Conservation (phyloP, 2,797 vertebrate species). For the Crocidura indochinensis region DNA sequence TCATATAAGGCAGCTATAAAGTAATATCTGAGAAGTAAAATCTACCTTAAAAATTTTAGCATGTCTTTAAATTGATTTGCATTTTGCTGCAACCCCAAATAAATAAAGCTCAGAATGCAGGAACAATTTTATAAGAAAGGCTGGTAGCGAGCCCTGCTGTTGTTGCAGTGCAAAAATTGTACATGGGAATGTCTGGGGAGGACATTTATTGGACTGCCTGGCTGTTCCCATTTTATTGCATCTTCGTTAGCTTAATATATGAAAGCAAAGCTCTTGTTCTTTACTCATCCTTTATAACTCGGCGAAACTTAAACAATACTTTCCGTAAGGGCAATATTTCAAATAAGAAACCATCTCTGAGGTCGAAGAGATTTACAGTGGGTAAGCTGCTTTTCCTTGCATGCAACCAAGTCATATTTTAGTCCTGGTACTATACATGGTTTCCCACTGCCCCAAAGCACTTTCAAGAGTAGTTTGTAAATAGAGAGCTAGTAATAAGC, state of each 20-base stretch:
- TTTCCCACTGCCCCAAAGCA: no score
- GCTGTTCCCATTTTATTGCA: neutral
- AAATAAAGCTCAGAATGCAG: slow-evolving; percentile 42
- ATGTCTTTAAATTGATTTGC: slow-evolving; percentile 2
- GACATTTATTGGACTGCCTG: slow-evolving; percentile 1
- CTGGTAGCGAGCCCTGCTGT: neutral
- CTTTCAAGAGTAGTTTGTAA: no score
- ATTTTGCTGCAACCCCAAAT: slow-evolving; percentile 15
- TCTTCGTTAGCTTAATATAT: slow-evolving; percentile 54
- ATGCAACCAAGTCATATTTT: no score
- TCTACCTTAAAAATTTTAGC: slow-evolving; percentile 8
- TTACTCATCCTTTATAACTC: slow-evolving; percentile 19
- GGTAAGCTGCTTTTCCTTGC: no score
- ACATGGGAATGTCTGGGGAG: neutral
- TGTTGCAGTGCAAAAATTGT: neutral
- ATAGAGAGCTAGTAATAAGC: no score
- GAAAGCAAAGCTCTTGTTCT: slow-evolving; percentile 8
- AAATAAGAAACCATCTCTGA: neutral
- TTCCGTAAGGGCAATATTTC: neutral
- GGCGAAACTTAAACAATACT: neutral
- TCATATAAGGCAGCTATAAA: slow-evolving; percentile 57
- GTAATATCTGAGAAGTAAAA: slow-evolving; percentile 58
- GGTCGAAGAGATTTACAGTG: no score
- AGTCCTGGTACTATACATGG: no score
- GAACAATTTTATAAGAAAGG: slow-evolving; percentile 23